Base-by-base conservation (phyloP, 2,888 invertebrate species). In the Oscheius sp. region DNA sequence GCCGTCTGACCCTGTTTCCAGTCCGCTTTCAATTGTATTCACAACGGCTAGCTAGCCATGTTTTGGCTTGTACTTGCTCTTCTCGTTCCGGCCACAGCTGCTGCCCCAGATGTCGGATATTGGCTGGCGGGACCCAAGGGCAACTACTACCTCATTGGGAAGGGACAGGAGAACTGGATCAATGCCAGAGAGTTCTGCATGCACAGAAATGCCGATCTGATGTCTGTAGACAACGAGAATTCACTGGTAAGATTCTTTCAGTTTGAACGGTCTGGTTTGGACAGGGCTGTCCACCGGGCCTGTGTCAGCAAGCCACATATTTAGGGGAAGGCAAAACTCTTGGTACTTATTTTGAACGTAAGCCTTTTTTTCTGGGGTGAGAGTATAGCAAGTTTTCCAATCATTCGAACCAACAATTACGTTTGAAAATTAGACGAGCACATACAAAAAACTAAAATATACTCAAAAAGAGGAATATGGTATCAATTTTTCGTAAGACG, bases 141-240 rank as follows among this genome's bases (percentile, higher is more conserved):
- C 13, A 32, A 50, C 21, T 59, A 57, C 33, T 74, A 68, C 37
- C 59, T 62, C 2, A 51, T 74, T 47, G 53, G 60, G 1, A 13
- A 21, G 32, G 66, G 58, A 47, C 13, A 68, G 57, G 55, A 66
- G 29, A 68, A 32, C 33, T 74, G 74, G 74, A 32, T 58, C 29
- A 42, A 47, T 58, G 66, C 74, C 37, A 57, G 68, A 21, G 74
- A 74, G 51, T 74, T 68, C 66, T 74, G 74, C 13, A n/a, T 66
- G 29, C 47, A 66, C 10, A 57, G 68, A 13, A 74, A 74, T 33
- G 32, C 66, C 21, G 74, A 74, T 21, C 60, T 74, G 13, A 33
- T 74, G 11, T 47, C 57, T 42, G 35, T 66, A 9, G 51, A 74
- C 7, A 48, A 58, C 29, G 32, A 37, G 47, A 13, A 50, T 1